phyloP scores from a whole-genome alignment of 2,113 vertebrate genomes.

The Coptodon rendalli region DNA sequence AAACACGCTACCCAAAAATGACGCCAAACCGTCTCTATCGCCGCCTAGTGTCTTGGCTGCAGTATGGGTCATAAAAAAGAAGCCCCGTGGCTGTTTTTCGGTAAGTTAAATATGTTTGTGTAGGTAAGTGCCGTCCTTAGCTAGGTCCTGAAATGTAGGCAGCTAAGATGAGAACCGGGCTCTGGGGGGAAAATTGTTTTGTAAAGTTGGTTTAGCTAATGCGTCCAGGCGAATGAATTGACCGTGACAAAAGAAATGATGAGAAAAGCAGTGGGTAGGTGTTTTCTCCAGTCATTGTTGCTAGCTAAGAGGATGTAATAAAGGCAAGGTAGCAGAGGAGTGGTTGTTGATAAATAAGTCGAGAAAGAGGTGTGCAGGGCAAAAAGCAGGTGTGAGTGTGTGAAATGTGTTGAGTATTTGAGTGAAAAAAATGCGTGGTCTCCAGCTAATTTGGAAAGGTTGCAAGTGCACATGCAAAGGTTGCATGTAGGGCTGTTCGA shows the following conservation, averaged over 20 bases:
- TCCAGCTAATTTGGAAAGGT: not conserved
- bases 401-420: not conserved
- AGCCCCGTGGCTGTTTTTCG: not conserved
- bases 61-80: not conserved
- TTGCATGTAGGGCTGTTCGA: too few relatives aligned
- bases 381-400: not conserved
- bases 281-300: not conserved
- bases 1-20: not conserved
- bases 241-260: not conserved
- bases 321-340: not conserved
- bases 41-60: not conserved
- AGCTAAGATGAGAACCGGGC: not conserved
- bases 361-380: not conserved
- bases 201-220: not conserved
- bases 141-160: not conserved
- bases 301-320: not conserved
- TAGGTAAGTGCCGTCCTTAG: not conserved
- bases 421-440: not conserved
- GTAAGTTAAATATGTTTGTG: not conserved
- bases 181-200: not conserved
- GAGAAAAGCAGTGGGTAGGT: not conserved
- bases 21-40: not conserved
- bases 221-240: not conserved
- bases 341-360: not conserved
- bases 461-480: too few relatives aligned